Percentiles rank a stretch among this genome's conserved stretches.
phyloP scores from a whole-genome alignment of 2,888 invertebrate genomes.

The Magallana nippona region DNA sequence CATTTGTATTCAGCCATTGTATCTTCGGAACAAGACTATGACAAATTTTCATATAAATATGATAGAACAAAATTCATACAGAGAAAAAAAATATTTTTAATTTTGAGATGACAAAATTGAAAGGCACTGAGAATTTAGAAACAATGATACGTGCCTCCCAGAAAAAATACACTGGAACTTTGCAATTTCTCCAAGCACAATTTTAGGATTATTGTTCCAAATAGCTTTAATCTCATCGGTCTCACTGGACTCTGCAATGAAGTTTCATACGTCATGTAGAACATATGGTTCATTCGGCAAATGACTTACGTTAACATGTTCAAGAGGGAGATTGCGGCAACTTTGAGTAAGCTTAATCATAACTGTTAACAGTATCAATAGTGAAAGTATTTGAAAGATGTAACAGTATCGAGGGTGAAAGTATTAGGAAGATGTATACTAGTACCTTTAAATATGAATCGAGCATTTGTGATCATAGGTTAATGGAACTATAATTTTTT shows the following conservation, averaged over 20 bases:
- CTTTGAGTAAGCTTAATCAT: no score
- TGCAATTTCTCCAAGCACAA: background rate
- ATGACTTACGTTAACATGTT: no score
- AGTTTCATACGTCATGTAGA: background rate
- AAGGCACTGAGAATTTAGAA: background rate
- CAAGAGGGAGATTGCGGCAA: no score
- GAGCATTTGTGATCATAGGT: no score
- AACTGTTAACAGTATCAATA: no score
- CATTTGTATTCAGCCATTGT: background rate
- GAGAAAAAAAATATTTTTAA: background rate
- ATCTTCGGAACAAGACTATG: background rate
- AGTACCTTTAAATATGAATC: no score
- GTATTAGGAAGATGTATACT: no score
- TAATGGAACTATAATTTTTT: no score
- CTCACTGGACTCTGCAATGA: background rate
- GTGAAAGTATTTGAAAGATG: no score
- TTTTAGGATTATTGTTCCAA: background rate
- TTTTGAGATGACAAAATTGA: background rate
- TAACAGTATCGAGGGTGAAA: no score
- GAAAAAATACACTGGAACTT: background rate
- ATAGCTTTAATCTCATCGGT: background rate
- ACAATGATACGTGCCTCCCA: background rate
- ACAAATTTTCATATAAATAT: background rate
- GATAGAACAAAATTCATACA: background rate
- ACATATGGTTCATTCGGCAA: no score